phyloP scores from a whole-genome alignment of 2,113 vertebrate genomes.

The Hypomesus transpacificus region DNA sequence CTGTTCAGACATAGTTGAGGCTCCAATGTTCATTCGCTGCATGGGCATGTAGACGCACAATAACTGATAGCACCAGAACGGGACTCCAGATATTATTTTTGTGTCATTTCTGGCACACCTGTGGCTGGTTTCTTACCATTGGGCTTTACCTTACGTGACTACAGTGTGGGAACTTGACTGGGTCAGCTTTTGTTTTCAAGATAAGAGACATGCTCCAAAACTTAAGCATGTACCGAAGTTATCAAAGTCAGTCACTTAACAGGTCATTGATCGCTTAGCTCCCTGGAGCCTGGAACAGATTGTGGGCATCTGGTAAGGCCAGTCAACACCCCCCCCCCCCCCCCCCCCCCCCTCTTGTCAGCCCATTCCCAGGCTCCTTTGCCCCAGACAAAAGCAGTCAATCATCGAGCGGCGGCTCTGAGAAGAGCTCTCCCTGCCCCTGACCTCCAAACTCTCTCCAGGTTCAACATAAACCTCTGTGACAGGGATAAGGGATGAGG shows the following conservation, averaged over 20 bases:
- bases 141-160: too few relatives aligned
- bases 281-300: slow-evolving; percentile 32
- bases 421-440: slow-evolving; percentile 15
- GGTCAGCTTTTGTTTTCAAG: too few relatives aligned
- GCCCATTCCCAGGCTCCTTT: not conserved
- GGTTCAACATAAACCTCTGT: slow-evolving; percentile 17
- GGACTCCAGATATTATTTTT: too few relatives aligned
- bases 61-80: too few relatives aligned
- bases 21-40: too few relatives aligned
- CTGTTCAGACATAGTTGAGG: not conserved
- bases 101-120: too few relatives aligned
- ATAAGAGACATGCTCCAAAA: not conserved
- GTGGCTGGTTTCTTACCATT: too few relatives aligned
- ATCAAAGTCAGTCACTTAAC: slow-evolving; percentile 23
- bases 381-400: slow-evolving; percentile 45
- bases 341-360: slow-evolving; percentile 7
- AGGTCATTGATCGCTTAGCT: slow-evolving; percentile 20
- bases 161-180: too few relatives aligned
- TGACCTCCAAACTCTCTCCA: slow-evolving; percentile 21
- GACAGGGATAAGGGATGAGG: not conserved
- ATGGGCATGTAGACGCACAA: too few relatives aligned
- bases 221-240: not conserved
- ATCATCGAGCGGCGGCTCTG: slow-evolving; percentile 22
- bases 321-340: slow-evolving; percentile 3
- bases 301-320: slow-evolving; percentile 39